Conservation (phyloP, 1,140 invertebrate species). For the Agraylea sexmaculata region DNA sequence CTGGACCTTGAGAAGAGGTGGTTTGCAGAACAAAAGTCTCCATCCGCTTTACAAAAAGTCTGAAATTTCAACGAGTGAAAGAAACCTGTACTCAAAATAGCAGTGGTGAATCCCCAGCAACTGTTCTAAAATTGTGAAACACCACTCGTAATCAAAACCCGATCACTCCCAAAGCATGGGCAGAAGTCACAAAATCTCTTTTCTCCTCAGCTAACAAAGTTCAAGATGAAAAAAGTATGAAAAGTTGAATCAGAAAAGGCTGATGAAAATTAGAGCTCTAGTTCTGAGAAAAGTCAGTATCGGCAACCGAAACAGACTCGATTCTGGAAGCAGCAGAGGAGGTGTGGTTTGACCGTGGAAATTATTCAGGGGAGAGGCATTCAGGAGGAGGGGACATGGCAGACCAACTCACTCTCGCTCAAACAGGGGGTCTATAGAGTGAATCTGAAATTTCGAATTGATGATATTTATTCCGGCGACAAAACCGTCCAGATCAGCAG, state of each 20-base stretch:
- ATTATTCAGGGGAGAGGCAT: slow-evolving; percentile 31
- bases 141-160: too few species aligned
- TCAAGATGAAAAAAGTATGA: too few species aligned
- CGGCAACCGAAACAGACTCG: slow-evolving; percentile 16
- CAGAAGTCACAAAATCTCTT: slow-evolving; percentile 5
- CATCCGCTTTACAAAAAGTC: slow-evolving; percentile 8
- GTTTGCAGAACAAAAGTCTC: too few species aligned
- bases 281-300: slow-evolving; percentile 39
- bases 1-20: slow-evolving; percentile 16
- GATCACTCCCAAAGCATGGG: slow-evolving; percentile 27
- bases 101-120: background rate
- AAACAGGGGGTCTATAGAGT: slow-evolving; percentile 18
- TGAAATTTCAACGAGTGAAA: slow-evolving; percentile 7
- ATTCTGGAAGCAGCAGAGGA: slow-evolving; percentile 25
- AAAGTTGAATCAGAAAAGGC: slow-evolving; percentile 30
- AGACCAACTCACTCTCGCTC: slow-evolving; percentile 28
- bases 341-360: slow-evolving; percentile 33
- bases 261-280: slow-evolving; percentile 39
- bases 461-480: too few species aligned
- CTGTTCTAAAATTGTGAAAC: slow-evolving; percentile 7
- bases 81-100: slow-evolving; percentile 1
- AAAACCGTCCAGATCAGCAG: slow-evolving; percentile 39
- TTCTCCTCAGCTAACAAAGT: too few species aligned
- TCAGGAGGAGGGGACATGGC: slow-evolving; percentile 32
- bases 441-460: slow-evolving; percentile 51